Evolutionary conservation across 2,113 vertebrate species (phyloP).

Genomic region (Scatophagus argus): DNA sequence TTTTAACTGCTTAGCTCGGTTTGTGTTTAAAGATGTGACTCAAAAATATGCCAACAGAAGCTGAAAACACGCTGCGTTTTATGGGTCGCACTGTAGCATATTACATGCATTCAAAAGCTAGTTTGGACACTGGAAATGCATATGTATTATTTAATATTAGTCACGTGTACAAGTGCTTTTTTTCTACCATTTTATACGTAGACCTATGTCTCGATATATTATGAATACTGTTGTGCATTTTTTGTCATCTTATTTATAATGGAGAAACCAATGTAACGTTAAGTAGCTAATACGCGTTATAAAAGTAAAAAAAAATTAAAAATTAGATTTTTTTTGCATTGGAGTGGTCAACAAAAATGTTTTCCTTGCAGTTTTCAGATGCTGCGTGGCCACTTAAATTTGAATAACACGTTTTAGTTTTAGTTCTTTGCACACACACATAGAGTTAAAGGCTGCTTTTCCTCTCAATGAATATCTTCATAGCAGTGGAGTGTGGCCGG

Average conservation of each 20-base stretch:
- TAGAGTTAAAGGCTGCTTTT: background rate
- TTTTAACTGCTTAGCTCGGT: background rate
- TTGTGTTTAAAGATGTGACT: background rate
- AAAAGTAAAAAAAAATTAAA: background rate
- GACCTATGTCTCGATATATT: background rate
- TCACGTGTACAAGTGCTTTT: background rate
- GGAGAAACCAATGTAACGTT: background rate
- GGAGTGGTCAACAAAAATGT: rapidly evolving
- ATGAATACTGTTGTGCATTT: background rate
- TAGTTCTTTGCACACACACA: background rate
- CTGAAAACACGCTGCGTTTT: background rate
- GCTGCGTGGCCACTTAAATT: too few species aligned
- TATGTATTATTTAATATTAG: background rate
- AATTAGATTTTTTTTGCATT: too few species aligned
- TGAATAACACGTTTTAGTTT: background rate
- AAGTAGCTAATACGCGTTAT: background rate
- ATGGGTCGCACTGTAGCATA: background rate
- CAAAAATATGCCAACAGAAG: background rate
- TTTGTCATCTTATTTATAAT: background rate
- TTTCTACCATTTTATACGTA: background rate
- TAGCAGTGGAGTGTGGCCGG: background rate
- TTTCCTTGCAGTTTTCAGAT: background rate
- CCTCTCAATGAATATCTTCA: background rate
- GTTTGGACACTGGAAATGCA: background rate
- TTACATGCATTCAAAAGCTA: background rate